Conservation (phyloP, 2,888 invertebrate genomes). For the Andrena praecox region DNA sequence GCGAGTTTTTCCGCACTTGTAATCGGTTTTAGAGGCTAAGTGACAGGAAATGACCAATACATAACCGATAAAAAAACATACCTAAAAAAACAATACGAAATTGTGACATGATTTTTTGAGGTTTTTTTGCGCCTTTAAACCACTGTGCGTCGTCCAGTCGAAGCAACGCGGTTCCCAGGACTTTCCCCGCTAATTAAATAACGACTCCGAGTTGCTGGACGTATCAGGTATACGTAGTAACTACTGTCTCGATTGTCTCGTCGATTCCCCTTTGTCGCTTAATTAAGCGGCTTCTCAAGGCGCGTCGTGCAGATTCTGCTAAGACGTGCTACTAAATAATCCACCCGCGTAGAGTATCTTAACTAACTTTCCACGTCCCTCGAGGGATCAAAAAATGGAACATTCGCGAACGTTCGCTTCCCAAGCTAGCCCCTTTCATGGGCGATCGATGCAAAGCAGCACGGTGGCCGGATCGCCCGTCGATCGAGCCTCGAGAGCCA, state of each 20-base stretch:
- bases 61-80: too few species aligned
- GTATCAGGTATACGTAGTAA: conserved; percentile 8
- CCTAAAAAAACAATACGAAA: too few species aligned
- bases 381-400: not conserved
- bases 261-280: not conserved
- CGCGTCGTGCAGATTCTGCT: too few species aligned
- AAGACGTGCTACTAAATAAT: too few species aligned
- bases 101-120: too few species aligned
- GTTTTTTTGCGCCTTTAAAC: too few species aligned
- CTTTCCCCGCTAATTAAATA: conserved; percentile 33
- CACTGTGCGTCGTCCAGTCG: not conserved
- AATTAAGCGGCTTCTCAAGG: conserved; percentile 16
- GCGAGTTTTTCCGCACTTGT: too few species aligned
- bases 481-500: conserved; percentile 42
- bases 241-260: conserved; percentile 34
- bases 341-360: too few species aligned
- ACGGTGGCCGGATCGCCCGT: not conserved
- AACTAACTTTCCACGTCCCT: too few species aligned
- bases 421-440: not conserved
- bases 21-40: too few species aligned
- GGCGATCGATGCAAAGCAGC: conserved; percentile 20
- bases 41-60: too few species aligned
- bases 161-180: not conserved
- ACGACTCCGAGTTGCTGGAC: not conserved
- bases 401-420: not conserved